These are phyloP conservation scores for Apis dorsata DNA, from an alignment of 1,140 invertebrate genomes.

Conservation along the genomic window DNA sequence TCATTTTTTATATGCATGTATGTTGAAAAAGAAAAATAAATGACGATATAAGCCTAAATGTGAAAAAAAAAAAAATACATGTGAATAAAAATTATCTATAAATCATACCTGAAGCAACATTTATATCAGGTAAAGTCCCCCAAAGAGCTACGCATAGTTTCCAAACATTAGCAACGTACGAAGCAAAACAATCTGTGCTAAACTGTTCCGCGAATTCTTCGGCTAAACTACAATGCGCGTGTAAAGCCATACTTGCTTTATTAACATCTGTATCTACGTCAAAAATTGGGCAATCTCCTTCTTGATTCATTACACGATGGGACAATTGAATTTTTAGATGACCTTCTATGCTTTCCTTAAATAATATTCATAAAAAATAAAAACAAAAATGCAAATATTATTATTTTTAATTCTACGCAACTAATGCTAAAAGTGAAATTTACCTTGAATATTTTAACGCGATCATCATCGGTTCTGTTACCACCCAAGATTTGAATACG, in stretches of 20 bases:
- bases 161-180: constrained; percentile 85
- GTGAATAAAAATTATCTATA: background rate
- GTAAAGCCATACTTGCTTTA: constrained; percentile 73
- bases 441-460: constrained; percentile 69
- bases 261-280: constrained; percentile 69
- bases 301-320: constrained; percentile 76
- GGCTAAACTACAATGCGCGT: constrained; percentile 79
- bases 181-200: constrained; percentile 66
- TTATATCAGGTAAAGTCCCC: constrained; percentile 83
- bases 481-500: constrained; percentile 75
- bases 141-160: constrained; percentile 90
- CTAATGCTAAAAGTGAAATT: constrained; percentile 60
- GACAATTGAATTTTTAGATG: constrained; percentile 80
- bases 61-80: background rate
- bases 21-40: background rate
- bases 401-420: background rate
- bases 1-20: too few relatives aligned
- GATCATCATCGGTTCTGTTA: constrained; percentile 59
- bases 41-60: background rate
- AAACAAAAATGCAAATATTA: constrained; percentile 27
- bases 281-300: constrained; percentile 78
- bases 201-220: constrained; percentile 70
- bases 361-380: constrained; percentile 19
- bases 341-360: constrained; percentile 76
- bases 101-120: constrained; percentile 73